A percentile compares a stretch with the other conserved stretches of the same genome.
These are phyloP conservation scores for Melangyna quadrimaculata DNA, from an alignment of 2,888 invertebrate species.

Conservation along the genomic window DNA sequence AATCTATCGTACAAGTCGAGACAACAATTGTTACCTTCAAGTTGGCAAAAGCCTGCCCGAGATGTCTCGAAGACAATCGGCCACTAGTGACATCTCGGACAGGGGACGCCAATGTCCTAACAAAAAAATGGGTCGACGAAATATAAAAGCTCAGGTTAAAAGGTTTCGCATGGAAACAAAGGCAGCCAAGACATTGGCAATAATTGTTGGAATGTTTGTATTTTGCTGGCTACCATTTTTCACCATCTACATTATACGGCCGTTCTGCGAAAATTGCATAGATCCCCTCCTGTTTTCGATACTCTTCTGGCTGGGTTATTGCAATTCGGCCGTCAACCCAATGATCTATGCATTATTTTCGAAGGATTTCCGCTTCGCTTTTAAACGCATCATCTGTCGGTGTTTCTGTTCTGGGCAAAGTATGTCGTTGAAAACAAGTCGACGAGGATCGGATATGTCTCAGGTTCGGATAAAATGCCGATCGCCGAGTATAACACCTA, in stretches of 20 bases:
- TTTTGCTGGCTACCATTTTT: slow-evolving; percentile 99
- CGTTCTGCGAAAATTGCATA: slow-evolving; percentile 93
- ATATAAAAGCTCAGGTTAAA: slow-evolving; percentile 95
- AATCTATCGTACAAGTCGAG: slow-evolving; percentile 79
- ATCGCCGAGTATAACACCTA: slow-evolving; percentile 83
- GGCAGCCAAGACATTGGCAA: slow-evolving; percentile 97
- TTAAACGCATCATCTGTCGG: slow-evolving; percentile 94
- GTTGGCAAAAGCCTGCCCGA: slow-evolving; percentile 81
- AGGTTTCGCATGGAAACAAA: slow-evolving; percentile 97
- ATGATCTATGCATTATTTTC: slow-evolving; percentile 97
- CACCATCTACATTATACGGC: slow-evolving; percentile 94
- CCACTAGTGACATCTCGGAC: slow-evolving; percentile 78
- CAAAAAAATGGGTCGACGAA: slow-evolving; percentile 91
- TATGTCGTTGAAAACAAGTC: slow-evolving; percentile 80
- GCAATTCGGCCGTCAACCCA: slow-evolving; percentile 97
- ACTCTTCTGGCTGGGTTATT: slow-evolving; percentile 98
- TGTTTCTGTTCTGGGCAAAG: slow-evolving; percentile 86
- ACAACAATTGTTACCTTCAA: slow-evolving; percentile 83
- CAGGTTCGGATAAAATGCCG: slow-evolving; percentile 82
- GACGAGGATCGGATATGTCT: slow-evolving; percentile 84
- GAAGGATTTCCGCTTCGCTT: slow-evolving; percentile 96
- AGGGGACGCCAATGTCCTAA: slow-evolving; percentile 79
- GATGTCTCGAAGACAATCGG: slow-evolving; percentile 78
- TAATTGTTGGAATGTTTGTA: slow-evolving; percentile 98
- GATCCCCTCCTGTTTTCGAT: slow-evolving; percentile 93